Percentiles rank a stretch among this genome's conserved stretches.
Evolutionary conservation across 2,888 invertebrate species (phyloP).

Genomic region (Harmothoe impar): DNA sequence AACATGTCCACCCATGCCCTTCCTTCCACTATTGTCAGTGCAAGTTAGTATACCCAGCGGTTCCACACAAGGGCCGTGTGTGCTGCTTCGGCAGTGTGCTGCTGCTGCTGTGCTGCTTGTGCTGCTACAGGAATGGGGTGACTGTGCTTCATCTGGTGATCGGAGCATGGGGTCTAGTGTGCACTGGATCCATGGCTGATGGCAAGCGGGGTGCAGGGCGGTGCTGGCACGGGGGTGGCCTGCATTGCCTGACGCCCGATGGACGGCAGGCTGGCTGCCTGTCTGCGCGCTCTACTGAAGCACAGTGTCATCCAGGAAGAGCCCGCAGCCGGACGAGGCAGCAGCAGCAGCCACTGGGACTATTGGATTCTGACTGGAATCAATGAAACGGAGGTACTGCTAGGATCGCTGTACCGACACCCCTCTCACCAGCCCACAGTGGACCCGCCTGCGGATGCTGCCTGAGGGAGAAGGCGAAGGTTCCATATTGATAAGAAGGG

Average conservation of each 20-base stretch:
- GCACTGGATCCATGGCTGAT: not conserved
- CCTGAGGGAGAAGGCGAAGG: not conserved
- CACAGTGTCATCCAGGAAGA: conserved; percentile 3
- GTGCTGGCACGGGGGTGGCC: conserved; percentile 20
- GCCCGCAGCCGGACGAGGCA: not conserved
- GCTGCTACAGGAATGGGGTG: conserved; percentile 38
- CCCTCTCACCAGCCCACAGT: not conserved
- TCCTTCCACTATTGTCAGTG: too few species aligned
- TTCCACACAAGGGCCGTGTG: too few species aligned
- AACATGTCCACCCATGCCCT: too few species aligned
- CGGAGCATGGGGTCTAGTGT: conserved; percentile 19
- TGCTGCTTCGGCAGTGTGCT: not conserved
- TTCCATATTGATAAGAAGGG: conserved; percentile 20
- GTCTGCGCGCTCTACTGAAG: not conserved
- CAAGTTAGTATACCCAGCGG: too few species aligned
- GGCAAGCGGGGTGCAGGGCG: not conserved
- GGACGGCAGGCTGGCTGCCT: not conserved
- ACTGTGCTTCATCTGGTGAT: conserved; percentile 1
- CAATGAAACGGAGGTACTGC: conserved; percentile 56
- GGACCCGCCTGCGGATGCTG: not conserved
- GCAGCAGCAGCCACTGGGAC: not conserved
- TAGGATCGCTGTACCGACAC: conserved; percentile 17
- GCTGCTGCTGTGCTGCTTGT: conserved; percentile 20
- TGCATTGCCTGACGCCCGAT: conserved; percentile 29
- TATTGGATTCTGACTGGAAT: conserved; percentile 51